phyloP scores from a whole-genome alignment of 2,797 vertebrate species.

The Labeo calbasu region DNA sequence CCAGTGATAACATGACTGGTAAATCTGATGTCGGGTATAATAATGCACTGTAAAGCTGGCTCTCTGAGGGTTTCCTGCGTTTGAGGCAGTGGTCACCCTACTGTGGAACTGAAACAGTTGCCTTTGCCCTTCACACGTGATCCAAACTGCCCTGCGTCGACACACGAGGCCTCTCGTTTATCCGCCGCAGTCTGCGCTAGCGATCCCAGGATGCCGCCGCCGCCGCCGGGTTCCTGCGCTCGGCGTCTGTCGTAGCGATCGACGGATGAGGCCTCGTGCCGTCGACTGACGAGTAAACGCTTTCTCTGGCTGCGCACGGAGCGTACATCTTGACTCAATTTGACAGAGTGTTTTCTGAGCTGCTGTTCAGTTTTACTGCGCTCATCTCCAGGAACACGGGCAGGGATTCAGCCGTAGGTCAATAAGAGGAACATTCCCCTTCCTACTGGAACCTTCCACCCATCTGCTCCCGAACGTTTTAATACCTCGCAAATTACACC shows the following conservation, averaged over 20 bases:
- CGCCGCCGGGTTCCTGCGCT: constrained; percentile 62
- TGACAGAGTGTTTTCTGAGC: constrained; percentile 22
- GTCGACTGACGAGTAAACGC: constrained; percentile 59
- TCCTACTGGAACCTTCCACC: background rate
- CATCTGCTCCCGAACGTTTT: background rate
- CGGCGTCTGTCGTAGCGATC: constrained; percentile 76
- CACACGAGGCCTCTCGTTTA: background rate
- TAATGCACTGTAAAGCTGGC: constrained; percentile 8
- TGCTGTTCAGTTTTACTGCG: background rate
- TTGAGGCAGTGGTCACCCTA: constrained; percentile 27
- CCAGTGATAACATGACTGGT: background rate
- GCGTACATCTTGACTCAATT: constrained; percentile 51
- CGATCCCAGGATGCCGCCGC: constrained; percentile 73
- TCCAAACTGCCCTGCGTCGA: background rate
- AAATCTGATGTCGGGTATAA: background rate
- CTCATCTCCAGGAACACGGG: constrained; percentile 15
- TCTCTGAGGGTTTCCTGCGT: constrained; percentile 33
- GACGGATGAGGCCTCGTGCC: constrained; percentile 68
- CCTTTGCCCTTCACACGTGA: constrained; percentile 1
- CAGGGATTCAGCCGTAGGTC: constrained; percentile 33
- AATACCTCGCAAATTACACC: background rate
- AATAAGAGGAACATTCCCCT: constrained; percentile 11
- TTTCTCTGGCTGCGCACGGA: constrained; percentile 26
- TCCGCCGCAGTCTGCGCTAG: constrained; percentile 69
- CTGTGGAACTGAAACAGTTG: constrained; percentile 47